A percentile compares a stretch with the other conserved stretches of the same genome.
These are phyloP conservation scores for Galbula dea DNA, from an alignment of 2,113 vertebrate genomes.

Conservation along the genomic window DNA sequence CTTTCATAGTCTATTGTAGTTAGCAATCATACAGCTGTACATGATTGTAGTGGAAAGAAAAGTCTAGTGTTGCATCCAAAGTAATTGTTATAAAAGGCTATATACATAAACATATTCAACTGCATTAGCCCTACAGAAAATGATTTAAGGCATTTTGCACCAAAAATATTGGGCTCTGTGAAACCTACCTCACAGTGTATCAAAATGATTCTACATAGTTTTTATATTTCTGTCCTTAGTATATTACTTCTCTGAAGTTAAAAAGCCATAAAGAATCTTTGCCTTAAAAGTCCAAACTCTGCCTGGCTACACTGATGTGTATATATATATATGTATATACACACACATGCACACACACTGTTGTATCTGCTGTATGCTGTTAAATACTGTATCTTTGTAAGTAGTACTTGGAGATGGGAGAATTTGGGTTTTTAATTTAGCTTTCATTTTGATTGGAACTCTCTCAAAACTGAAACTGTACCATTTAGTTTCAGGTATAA, in stretches of 20 bases:
- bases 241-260: neutral
- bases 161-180: conserved; percentile 3
- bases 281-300: conserved; percentile 10
- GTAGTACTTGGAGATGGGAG: neutral
- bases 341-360: too few relatives aligned
- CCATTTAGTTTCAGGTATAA: neutral
- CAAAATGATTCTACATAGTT: neutral
- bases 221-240: neutral
- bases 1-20: neutral
- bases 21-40: conserved; percentile 7
- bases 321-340: neutral
- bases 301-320: neutral
- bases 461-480: neutral
- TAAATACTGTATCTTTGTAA: neutral
- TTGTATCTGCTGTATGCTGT: neutral
- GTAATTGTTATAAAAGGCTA: conserved; percentile 32
- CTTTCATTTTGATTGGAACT: neutral
- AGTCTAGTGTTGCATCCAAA: conserved; percentile 24
- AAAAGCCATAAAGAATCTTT: conserved; percentile 15
- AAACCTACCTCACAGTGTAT: neutral
- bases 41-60: neutral
- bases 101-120: conserved; percentile 29
- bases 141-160: conserved; percentile 57
- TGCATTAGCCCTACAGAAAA: conserved; percentile 35
- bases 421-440: neutral